phyloP scores from a whole-genome alignment of 2,888 invertebrate species.

The Lampropteryx suffumata region DNA sequence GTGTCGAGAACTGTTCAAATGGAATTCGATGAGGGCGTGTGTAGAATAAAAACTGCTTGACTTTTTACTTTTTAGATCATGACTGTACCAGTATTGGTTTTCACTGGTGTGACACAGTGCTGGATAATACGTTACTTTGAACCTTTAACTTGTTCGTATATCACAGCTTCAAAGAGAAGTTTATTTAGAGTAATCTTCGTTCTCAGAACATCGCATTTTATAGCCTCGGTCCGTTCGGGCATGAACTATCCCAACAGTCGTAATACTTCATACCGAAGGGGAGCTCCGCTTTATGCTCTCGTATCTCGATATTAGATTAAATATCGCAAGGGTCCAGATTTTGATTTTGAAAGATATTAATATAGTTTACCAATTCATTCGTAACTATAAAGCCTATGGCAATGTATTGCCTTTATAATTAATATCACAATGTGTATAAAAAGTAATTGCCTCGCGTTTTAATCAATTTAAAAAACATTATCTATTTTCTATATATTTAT shows the following conservation, averaged over 20 bases:
- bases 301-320: constrained; percentile 33
- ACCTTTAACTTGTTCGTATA: background rate
- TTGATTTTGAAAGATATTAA: constrained; percentile 25
- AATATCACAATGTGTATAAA: no score
- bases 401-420: no score
- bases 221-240: constrained; percentile 25
- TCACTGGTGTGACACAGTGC: constrained; percentile 1
- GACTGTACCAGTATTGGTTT: constrained; percentile 10
- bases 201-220: constrained; percentile 27
- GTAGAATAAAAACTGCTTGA: constrained; percentile 23
- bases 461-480: no score
- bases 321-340: constrained; percentile 35
- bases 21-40: constrained; percentile 33
- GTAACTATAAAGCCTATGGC: background rate
- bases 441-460: no score
- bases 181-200: constrained; percentile 22
- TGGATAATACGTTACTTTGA: background rate
- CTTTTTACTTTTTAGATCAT: constrained; percentile 24
- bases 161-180: constrained; percentile 8
- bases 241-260: constrained; percentile 30
- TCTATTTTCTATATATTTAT: no score
- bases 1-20: constrained; percentile 42
- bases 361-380: background rate
- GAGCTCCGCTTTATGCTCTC: constrained; percentile 29
- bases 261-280: constrained; percentile 33